Evolutionary conservation across 2,888 invertebrate genomes (phyloP).

Genomic region (Xanthorhoe spadicearia): DNA sequence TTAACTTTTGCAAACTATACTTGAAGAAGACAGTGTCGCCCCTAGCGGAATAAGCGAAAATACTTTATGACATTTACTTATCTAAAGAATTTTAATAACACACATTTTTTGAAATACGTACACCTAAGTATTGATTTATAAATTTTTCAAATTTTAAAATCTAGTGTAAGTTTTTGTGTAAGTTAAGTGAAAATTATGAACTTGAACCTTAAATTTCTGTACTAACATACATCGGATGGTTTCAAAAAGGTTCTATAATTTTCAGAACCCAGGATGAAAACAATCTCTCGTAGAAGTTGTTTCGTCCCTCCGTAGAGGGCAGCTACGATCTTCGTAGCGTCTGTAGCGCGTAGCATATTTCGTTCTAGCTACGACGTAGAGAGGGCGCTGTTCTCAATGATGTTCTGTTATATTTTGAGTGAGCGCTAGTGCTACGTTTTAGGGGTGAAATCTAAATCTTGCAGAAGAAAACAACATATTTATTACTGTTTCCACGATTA

Average conservation of each 20-base stretch:
- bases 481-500: no score
- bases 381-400: constrained; percentile 40
- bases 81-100: no score
- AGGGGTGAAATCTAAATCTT: no score
- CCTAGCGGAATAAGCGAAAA: constrained; percentile 11
- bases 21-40: constrained; percentile 26
- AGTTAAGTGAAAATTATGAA: no score
- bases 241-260: neutral
- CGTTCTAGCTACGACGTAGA: constrained; percentile 41
- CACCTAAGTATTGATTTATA: no score
- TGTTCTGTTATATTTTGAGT: neutral
- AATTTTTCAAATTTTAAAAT: no score
- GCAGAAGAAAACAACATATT: no score
- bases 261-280: constrained; percentile 20
- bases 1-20: neutral
- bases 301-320: constrained; percentile 48
- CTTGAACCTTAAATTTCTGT: neutral
- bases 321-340: constrained; percentile 40
- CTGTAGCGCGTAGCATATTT: constrained; percentile 26
- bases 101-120: no score
- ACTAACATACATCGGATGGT: neutral
- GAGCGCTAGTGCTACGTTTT: neutral
- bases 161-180: no score
- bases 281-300: constrained; percentile 18
- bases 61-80: neutral